A percentile compares a stretch with the other conserved stretches of the same genome.
Conservation (phyloP, 1,140 invertebrate genomes). For the Sycobia sp. region DNA sequence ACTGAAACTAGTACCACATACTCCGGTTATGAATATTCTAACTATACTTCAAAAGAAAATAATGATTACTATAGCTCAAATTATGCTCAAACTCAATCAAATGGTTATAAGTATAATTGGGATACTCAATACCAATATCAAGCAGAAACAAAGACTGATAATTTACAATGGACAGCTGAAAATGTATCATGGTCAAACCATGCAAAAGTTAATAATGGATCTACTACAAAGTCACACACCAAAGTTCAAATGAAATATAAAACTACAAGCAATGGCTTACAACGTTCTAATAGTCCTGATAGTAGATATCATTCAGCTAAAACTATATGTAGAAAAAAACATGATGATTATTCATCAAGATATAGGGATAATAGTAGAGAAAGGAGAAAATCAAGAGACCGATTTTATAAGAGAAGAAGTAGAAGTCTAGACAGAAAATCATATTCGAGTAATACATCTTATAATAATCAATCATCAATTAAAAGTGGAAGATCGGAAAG, state of each 20-base stretch:
- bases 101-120: slow-evolving; percentile 39
- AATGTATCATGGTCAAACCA: slow-evolving; percentile 14
- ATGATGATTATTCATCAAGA: slow-evolving; percentile 32
- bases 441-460: slow-evolving; percentile 16
- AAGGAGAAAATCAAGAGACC: slow-evolving; percentile 21
- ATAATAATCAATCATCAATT: slow-evolving; percentile 34
- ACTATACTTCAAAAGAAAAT: slow-evolving; percentile 19
- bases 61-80: slow-evolving; percentile 28
- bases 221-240: slow-evolving; percentile 17
- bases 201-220: neutral
- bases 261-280: slow-evolving; percentile 5
- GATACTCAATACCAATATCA: slow-evolving; percentile 32
- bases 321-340: slow-evolving; percentile 36
- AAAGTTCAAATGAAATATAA: slow-evolving; percentile 20
- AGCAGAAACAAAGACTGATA: slow-evolving; percentile 35
- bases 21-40: slow-evolving; percentile 33
- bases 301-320: slow-evolving; percentile 34
- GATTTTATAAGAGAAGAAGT: slow-evolving; percentile 25
- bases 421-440: slow-evolving; percentile 32
- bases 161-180: slow-evolving; percentile 10
- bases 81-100: slow-evolving; percentile 28
- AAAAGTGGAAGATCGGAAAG: slow-evolving; percentile 26
- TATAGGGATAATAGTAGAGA: slow-evolving; percentile 21
- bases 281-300: slow-evolving; percentile 28
- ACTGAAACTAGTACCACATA: slow-evolving; percentile 19